Percentiles rank a stretch among this genome's conserved stretches.
phyloP scores from a whole-genome alignment of 30 jellyfish, hydroid and myxozoan species.

The Cassiopea xamachana region DNA sequence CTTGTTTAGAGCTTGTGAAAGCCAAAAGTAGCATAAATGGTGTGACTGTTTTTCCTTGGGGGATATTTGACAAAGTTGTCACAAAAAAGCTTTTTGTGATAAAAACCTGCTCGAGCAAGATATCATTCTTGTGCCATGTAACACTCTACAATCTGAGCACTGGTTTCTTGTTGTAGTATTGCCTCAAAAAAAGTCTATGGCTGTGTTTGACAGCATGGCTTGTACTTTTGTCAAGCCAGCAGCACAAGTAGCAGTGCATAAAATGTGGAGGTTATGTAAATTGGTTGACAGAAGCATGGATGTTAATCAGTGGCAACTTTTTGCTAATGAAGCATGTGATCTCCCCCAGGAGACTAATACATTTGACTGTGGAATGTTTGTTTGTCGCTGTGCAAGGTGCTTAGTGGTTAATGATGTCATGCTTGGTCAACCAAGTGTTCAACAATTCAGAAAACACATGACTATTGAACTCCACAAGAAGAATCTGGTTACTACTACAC shows the following conservation, averaged over 20 bases:
- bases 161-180: neutral
- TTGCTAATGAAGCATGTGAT: neutral
- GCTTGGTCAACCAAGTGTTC: neutral
- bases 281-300: neutral
- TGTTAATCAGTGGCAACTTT: neutral
- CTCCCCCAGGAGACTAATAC: neutral
- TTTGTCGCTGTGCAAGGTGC: neutral
- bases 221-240: neutral
- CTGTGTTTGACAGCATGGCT: neutral
- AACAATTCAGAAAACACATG: neutral
- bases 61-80: neutral
- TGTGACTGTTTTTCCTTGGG: neutral
- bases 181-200: neutral
- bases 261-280: neutral
- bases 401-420: neutral
- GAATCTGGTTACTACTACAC: neutral
- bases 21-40: neutral
- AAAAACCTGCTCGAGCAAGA: neutral
- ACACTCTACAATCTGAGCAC: neutral
- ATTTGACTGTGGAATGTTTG: neutral
- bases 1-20: neutral
- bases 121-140: neutral
- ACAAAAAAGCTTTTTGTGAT: neutral
- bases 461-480: neutral
- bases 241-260: neutral